Percentiles rank a stretch among this genome's conserved stretches.
Evolutionary conservation across 2,888 invertebrate genomes (phyloP).

Genomic region (Drosophila suboccidentalis): DNA sequence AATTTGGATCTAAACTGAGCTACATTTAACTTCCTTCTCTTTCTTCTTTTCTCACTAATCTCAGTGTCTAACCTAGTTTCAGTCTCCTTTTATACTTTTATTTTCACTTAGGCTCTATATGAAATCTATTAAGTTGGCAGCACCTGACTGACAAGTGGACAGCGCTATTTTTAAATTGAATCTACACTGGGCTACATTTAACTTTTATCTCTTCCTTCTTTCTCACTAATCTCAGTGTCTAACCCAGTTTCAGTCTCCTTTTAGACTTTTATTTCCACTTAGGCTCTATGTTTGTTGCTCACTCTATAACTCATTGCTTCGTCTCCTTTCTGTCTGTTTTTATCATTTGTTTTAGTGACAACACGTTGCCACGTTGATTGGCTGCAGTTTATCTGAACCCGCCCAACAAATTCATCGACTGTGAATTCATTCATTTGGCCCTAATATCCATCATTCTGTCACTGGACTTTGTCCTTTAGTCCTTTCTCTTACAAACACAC

Average conservation of each 20-base stretch:
- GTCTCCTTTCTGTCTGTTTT: not conserved
- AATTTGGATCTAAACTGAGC: too few species aligned
- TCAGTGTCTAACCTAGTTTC: too few species aligned
- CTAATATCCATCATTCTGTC: constrained; percentile 56
- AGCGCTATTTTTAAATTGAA: constrained; percentile 1
- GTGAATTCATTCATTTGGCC: constrained; percentile 38
- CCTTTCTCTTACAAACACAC: not conserved
- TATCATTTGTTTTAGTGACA: constrained; percentile 12
- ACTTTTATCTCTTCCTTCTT: not conserved
- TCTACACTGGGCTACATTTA: constrained; percentile 8
- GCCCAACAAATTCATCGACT: constrained; percentile 40
- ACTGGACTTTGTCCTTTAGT: constrained; percentile 34
- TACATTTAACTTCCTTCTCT: too few species aligned
- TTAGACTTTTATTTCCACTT: constrained; percentile 3
- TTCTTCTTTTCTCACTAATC: too few species aligned
- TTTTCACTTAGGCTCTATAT: too few species aligned
- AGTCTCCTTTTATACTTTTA: too few species aligned
- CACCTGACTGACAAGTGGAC: constrained; percentile 1
- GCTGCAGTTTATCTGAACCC: constrained; percentile 44
- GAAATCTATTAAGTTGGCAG: too few species aligned
- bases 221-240: not conserved
- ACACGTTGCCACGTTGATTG: constrained; percentile 24
- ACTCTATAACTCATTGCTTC: not conserved
- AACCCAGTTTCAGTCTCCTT: constrained; percentile 29
- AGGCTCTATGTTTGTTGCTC: not conserved